A percentile compares a stretch with the other conserved stretches of the same genome.
Evolutionary conservation across 2,797 vertebrate species (phyloP).

Genomic region (Cirrhinus mrigala): DNA sequence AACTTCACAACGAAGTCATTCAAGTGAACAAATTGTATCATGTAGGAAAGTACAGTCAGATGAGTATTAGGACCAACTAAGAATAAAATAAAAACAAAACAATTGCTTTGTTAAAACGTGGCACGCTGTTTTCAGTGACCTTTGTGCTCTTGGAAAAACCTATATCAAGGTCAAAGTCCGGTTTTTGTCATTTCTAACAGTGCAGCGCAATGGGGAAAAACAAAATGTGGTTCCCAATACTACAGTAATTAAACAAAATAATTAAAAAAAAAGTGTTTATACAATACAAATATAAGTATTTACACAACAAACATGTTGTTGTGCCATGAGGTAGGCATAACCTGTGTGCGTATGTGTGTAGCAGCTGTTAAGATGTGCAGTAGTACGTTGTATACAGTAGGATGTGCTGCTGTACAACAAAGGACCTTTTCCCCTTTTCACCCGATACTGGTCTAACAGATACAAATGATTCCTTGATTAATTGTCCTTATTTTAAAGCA

Average conservation of each 20-base stretch:
- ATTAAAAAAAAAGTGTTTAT: neutral
- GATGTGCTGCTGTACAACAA: neutral
- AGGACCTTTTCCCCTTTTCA: neutral
- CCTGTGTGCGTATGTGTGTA: neutral
- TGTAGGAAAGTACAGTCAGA: too few species aligned
- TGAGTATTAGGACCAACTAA: too few species aligned
- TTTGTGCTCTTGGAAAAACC: too few species aligned
- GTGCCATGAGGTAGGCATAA: neutral
- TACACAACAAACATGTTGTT: neutral
- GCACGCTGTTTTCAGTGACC: too few species aligned
- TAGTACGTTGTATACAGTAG: neutral
- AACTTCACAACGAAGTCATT: too few species aligned
- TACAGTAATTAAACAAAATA: neutral
- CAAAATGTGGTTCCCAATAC: neutral
- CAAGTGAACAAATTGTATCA: too few species aligned
- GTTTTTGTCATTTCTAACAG: neutral
- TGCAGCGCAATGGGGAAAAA: neutral
- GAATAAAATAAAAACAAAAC: too few species aligned
- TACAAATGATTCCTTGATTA: neutral
- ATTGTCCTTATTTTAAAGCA: neutral
- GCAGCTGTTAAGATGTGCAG: neutral
- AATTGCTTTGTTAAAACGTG: too few species aligned
- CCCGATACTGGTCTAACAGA: neutral
- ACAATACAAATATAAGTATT: neutral
- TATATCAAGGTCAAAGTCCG: neutral